phyloP scores from a whole-genome alignment of 2,113 vertebrate species.

The Salminus brasiliensis region DNA sequence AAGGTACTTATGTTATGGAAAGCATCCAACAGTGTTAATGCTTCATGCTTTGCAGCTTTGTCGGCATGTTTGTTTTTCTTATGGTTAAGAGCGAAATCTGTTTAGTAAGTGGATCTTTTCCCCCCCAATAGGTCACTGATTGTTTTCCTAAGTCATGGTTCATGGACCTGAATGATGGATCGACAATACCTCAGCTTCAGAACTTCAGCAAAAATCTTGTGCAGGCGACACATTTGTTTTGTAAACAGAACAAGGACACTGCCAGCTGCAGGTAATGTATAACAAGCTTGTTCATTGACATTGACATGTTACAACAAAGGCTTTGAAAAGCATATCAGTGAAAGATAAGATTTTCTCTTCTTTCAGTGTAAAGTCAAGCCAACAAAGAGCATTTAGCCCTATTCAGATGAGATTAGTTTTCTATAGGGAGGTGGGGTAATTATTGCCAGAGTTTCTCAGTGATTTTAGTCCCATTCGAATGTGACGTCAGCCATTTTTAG shows the following conservation, averaged over 20 bases:
- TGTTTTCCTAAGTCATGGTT: constrained; percentile 87
- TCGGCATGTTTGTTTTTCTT: background rate
- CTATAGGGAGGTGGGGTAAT: too few species aligned
- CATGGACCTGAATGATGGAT: constrained; percentile 63
- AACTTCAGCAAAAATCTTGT: constrained; percentile 84
- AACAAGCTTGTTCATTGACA: background rate
- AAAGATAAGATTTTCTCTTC: too few species aligned
- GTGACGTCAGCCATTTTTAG: too few species aligned
- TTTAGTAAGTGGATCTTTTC: background rate
- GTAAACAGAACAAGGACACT: constrained; percentile 67
- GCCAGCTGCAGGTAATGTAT: constrained; percentile 62
- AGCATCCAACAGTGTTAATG: background rate
- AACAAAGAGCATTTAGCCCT: background rate
- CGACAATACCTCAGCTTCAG: constrained; percentile 79
- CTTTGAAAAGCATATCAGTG: background rate
- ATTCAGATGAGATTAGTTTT: too few species aligned
- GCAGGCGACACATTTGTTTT: constrained; percentile 70
- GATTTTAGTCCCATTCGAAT: too few species aligned
- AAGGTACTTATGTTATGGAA: constrained; percentile 71
- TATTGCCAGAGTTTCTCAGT: too few species aligned
- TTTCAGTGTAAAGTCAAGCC: background rate
- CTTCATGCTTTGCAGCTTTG: too few species aligned
- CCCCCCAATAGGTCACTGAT: constrained; percentile 75
- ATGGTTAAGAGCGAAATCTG: background rate
- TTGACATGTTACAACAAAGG: background rate